Evolutionary conservation across 1,140 invertebrate genomes (phyloP).

Genomic region (Anoplolepis gracilipes): DNA sequence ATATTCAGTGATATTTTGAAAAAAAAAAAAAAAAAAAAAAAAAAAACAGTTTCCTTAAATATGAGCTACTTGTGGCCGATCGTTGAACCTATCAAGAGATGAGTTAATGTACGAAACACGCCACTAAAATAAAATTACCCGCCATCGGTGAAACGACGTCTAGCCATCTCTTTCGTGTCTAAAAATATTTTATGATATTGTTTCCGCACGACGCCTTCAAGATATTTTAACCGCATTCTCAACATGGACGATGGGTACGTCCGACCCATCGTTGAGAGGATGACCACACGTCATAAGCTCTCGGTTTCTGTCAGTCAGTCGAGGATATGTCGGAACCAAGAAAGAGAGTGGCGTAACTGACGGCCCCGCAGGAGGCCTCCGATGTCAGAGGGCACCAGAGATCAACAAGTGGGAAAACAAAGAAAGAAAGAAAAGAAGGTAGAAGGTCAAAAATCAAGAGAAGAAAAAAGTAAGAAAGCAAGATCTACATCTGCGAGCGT

Average conservation of each 20-base stretch:
- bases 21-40: neutral
- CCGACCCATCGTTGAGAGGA: neutral
- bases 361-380: conserved; percentile 31
- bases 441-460: neutral
- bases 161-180: neutral
- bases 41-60: neutral
- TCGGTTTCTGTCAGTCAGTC: conserved; percentile 52
- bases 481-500: neutral
- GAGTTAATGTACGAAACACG: neutral
- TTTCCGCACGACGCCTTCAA: conserved; percentile 12
- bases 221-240: conserved; percentile 31
- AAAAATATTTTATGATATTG: conserved; percentile 43
- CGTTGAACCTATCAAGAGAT: neutral
- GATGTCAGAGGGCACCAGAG: conserved; percentile 30
- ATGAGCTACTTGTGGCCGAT: neutral
- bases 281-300: conserved; percentile 28
- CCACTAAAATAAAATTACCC: conserved; percentile 1
- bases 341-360: conserved; percentile 27
- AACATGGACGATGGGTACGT: neutral
- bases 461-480: neutral
- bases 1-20: neutral
- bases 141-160: neutral
- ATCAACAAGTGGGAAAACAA: conserved; percentile 32
- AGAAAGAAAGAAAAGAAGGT: conserved; percentile 9
- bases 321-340: neutral